These are phyloP conservation scores for Dicrurus megarhynchus DNA, from an alignment of 2,113 vertebrate genomes.

Conservation along the genomic window DNA sequence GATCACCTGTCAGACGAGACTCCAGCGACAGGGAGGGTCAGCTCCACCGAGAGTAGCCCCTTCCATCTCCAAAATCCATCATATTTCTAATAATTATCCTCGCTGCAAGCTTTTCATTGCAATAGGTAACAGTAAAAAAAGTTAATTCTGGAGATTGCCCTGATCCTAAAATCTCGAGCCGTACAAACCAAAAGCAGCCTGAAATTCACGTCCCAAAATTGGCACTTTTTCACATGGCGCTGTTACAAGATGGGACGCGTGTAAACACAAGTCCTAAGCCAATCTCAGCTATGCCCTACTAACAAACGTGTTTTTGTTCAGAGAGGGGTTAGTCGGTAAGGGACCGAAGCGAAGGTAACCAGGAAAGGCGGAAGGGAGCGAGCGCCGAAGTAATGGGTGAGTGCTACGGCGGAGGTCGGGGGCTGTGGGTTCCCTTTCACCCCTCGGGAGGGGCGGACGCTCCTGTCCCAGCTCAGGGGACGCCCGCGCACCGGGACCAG, in stretches of 20 bases:
- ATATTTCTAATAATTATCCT: background rate
- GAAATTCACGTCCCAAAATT: background rate
- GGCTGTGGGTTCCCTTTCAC: background rate
- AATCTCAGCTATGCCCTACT: background rate
- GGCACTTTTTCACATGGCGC: rapidly evolving
- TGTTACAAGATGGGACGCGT: rapidly evolving
- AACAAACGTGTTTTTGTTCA: background rate
- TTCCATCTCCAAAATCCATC: rapidly evolving
- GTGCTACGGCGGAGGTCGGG: rapidly evolving
- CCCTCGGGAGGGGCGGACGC: background rate
- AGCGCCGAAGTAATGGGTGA: background rate
- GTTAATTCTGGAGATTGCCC: background rate
- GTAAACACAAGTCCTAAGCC: rapidly evolving
- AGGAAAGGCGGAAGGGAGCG: rapidly evolving
- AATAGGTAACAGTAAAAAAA: background rate
- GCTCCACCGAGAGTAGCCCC: background rate
- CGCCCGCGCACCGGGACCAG: background rate
- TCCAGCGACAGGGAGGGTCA: background rate
- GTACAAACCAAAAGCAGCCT: background rate
- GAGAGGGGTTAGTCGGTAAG: background rate
- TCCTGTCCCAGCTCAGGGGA: background rate
- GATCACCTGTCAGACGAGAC: background rate
- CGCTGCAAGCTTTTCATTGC: background rate
- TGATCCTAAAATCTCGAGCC: background rate
- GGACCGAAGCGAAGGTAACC: rapidly evolving